phyloP scores from a whole-genome alignment of 2,888 invertebrate genomes.

The Brachylomia viminalis region DNA sequence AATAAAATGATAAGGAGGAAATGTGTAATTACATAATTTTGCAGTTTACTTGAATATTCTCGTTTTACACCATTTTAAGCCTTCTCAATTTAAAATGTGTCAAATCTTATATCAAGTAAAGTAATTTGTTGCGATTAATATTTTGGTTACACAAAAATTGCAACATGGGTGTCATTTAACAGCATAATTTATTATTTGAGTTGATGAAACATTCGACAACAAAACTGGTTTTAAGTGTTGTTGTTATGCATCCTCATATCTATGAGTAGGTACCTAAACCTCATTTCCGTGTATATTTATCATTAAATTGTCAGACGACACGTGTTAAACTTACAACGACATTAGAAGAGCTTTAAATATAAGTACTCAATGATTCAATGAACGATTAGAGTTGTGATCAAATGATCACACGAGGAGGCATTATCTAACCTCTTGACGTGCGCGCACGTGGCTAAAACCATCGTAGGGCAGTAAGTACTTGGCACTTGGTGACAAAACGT shows the following conservation, averaged over 20 bases:
- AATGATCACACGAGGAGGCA: conserved; percentile 78
- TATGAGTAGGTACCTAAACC: not conserved
- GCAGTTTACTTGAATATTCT: not conserved
- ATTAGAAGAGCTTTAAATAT: conserved; percentile 33
- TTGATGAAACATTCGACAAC: not conserved
- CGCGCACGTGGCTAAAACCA: conserved; percentile 79
- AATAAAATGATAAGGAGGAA: not conserved
- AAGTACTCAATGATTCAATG: conserved; percentile 45
- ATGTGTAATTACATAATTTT: not conserved
- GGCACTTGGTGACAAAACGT: conserved; percentile 53
- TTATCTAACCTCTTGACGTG: conserved; percentile 72
- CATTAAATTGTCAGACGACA: conserved; percentile 16
- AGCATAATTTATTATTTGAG: not conserved
- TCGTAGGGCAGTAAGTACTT: conserved; percentile 58
- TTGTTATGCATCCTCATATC: too few relatives aligned
- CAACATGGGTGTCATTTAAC: not conserved
- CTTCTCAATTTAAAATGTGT: not conserved
- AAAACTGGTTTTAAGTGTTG: not conserved
- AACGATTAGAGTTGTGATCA: conserved; percentile 63
- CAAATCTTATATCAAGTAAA: not conserved
- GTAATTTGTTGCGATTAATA: not conserved
- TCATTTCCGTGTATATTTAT: not conserved
- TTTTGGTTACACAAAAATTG: not conserved
- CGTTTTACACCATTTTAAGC: not conserved
- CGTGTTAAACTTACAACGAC: conserved; percentile 34